These are phyloP conservation scores for Kryptolebias marmoratus DNA, from an alignment of 2,113 vertebrate species.

Conservation along the genomic window DNA sequence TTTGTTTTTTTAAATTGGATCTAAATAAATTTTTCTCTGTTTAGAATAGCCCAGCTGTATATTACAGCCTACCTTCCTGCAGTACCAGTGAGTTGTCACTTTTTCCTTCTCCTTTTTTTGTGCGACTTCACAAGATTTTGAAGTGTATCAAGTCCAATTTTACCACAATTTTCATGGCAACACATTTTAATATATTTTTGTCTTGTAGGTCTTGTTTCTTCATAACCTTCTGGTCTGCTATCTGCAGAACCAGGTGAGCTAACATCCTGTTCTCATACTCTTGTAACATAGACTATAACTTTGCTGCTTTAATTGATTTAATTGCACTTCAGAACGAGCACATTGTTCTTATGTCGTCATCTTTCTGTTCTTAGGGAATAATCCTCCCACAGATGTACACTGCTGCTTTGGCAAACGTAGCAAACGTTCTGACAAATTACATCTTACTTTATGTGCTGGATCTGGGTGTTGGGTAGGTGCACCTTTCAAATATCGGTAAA, in stretches of 20 bases:
- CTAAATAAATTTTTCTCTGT: slow-evolving; percentile 24
- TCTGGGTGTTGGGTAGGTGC: slow-evolving; percentile 85
- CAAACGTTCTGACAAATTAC: slow-evolving; percentile 86
- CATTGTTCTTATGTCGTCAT: background rate
- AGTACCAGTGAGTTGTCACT: slow-evolving; percentile 87
- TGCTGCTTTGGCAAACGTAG: slow-evolving; percentile 83
- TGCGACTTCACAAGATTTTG: background rate
- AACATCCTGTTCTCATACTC: background rate
- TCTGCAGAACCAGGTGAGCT: slow-evolving; percentile 88
- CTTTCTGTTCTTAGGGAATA: slow-evolving; percentile 81
- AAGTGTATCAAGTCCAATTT: background rate
- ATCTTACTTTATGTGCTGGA: slow-evolving; percentile 84
- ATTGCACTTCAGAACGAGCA: background rate
- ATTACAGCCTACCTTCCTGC: slow-evolving; percentile 89
- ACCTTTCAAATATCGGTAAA: background rate
- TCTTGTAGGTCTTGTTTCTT: slow-evolving; percentile 84
- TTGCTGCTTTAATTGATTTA: background rate
- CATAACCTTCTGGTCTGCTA: slow-evolving; percentile 87
- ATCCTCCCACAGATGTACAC: slow-evolving; percentile 87
- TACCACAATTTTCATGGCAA: background rate
- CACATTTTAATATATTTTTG: slow-evolving; percentile 10
- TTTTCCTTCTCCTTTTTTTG: background rate
- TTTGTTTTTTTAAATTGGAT: background rate
- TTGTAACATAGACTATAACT: background rate
- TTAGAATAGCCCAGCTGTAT: slow-evolving; percentile 91